A percentile compares a stretch with the other conserved stretches of the same genome.
These are phyloP conservation scores for Girardinichthys multiradiatus DNA, from an alignment of 2,113 vertebrate genomes.

Conservation along the genomic window DNA sequence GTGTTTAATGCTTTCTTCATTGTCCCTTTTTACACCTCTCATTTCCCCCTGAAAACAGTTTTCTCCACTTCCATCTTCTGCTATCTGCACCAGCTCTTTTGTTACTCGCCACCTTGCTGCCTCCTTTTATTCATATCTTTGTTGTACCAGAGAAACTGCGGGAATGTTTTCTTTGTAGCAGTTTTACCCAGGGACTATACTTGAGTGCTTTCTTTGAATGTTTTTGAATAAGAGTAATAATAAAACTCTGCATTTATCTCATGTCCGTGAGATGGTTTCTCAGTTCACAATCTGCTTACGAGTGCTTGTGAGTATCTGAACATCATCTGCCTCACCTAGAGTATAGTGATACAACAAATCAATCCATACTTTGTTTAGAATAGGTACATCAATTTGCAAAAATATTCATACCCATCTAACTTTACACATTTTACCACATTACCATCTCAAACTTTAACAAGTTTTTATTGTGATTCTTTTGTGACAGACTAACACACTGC, in stretches of 20 bases:
- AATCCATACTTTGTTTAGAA: background rate
- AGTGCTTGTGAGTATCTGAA: background rate
- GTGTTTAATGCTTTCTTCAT: background rate
- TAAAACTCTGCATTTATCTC: background rate
- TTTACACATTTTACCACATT: too few species aligned
- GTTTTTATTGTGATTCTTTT: too few species aligned
- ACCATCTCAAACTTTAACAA: too few species aligned
- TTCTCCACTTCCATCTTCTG: background rate
- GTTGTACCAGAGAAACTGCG: background rate
- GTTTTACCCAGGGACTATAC: background rate
- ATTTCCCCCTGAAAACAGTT: background rate
- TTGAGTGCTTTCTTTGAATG: background rate
- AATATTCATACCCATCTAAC: too few species aligned
- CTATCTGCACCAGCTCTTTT: background rate
- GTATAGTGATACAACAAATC: too few species aligned
- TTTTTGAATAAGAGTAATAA: background rate
- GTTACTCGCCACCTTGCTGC: background rate
- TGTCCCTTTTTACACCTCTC: background rate
- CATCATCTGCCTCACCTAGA: background rate
- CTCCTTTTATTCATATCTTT: background rate
- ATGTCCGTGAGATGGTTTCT: background rate
- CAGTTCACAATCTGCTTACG: background rate
- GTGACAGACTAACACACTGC: too few species aligned
- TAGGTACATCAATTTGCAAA: too few species aligned
- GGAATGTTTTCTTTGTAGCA: background rate